Percentiles rank a stretch among this genome's conserved stretches.
These are phyloP conservation scores for Australoheros scitulus DNA, from an alignment of 2,113 vertebrate genomes.

Conservation along the genomic window DNA sequence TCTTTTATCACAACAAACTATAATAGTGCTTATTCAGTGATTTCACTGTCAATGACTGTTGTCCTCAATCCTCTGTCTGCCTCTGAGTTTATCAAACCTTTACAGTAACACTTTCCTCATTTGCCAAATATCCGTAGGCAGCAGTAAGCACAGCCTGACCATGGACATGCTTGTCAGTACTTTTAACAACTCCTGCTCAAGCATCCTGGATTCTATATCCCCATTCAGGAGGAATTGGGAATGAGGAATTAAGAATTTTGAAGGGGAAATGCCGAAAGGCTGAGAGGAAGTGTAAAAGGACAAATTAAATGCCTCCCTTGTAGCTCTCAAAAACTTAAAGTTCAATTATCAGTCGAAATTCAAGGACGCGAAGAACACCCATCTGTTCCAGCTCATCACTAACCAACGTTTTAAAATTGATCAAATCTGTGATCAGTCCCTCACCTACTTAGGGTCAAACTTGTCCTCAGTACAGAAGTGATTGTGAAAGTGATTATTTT, in stretches of 20 bases:
- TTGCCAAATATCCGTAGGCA: neutral
- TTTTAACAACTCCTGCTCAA: neutral
- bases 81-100: neutral
- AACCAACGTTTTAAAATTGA: rapidly evolving
- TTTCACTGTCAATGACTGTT: rapidly evolving
- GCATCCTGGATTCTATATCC: neutral
- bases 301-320: neutral
- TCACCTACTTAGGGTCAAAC: too few species aligned
- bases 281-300: neutral
- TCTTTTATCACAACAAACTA: neutral
- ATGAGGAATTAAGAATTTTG: neutral
- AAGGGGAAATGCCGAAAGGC: neutral
- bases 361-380: neutral
- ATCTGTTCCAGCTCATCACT: neutral
- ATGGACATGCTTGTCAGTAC: neutral
- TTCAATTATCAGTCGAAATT: too few species aligned
- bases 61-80: neutral
- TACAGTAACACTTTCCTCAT: neutral
- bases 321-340: too few species aligned
- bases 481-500: neutral
- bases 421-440: neutral
- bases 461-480: neutral
- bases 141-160: neutral
- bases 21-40: neutral
- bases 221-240: rapidly evolving